These are phyloP conservation scores for Sarcophaga caerulescens DNA, from an alignment of 2,888 invertebrate genomes.

Conservation along the genomic window DNA sequence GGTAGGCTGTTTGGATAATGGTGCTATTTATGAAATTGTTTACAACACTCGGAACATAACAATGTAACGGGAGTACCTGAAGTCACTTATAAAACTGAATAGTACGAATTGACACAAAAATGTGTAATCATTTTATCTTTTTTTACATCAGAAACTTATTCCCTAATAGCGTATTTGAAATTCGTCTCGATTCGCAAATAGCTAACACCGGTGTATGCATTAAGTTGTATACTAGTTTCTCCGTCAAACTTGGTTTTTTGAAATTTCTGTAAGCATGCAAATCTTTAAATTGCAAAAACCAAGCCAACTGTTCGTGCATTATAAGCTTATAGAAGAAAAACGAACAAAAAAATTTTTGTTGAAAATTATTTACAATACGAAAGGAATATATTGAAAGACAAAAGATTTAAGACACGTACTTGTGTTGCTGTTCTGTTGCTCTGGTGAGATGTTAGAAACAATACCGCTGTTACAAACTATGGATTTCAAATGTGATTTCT, in stretches of 20 bases:
- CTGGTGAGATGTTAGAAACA: conserved; percentile 40
- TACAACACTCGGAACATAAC: neutral
- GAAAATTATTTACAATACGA: conserved; percentile 42
- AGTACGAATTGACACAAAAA: neutral
- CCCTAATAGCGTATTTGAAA: conserved; percentile 23
- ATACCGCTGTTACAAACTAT: conserved; percentile 37
- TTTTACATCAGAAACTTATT: neutral
- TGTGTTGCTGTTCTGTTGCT: conserved; percentile 44
- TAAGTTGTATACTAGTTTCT: neutral
- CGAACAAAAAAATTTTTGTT: neutral
- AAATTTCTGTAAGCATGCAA: conserved; percentile 48
- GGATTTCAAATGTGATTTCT: conserved; percentile 18
- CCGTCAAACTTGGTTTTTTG: conserved; percentile 1
- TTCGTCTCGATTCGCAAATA: conserved; percentile 18
- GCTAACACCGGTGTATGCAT: neutral
- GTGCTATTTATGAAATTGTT: neutral
- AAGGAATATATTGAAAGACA: conserved; percentile 60
- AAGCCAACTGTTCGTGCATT: neutral
- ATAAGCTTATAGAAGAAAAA: neutral
- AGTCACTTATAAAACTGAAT: neutral
- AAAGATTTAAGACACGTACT: conserved; percentile 68
- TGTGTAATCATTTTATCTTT: neutral
- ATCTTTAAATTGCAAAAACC: conserved; percentile 12
- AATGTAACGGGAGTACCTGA: neutral
- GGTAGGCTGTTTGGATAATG: neutral